Conservation (phyloP, 2,113 vertebrate species). For the Bos indicus region DNA sequence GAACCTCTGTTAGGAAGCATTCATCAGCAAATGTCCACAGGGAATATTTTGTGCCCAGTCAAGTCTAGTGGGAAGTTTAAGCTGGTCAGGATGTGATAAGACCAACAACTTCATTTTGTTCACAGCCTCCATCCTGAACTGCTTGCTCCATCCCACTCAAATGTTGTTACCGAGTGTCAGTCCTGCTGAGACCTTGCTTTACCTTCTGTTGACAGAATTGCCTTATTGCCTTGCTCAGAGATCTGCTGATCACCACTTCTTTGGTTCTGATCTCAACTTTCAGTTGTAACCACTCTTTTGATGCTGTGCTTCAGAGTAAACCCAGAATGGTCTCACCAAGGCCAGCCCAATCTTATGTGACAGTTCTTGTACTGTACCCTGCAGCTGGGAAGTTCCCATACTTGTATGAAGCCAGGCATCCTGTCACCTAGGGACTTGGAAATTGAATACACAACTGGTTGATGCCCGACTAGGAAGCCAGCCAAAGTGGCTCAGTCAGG, state of each 20-base stretch:
- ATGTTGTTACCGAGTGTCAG: not conserved
- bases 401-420: not conserved
- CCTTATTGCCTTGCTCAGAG: not conserved
- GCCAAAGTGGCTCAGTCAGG: not conserved
- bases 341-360: not conserved
- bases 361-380: not conserved
- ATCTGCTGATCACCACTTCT: not conserved
- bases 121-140: not conserved
- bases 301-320: not conserved
- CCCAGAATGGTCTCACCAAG: not conserved
- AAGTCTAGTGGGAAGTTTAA: not conserved
- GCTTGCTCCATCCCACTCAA: not conserved
- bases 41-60: not conserved
- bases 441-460: not conserved
- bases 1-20: not conserved
- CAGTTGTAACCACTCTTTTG: not conserved
- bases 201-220: not conserved
- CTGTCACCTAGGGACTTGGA: not conserved
- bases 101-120: not conserved
- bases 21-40: not conserved
- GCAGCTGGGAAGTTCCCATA: not conserved
- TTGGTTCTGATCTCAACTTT: not conserved
- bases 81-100: not conserved
- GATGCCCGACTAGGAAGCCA: not conserved
- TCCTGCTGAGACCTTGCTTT: not conserved